Evolutionary conservation across 2,888 invertebrate genomes (phyloP), one percentile per base, ranked within the genome.

Genomic region (Gymnoscelis rufifasciata): DNA sequence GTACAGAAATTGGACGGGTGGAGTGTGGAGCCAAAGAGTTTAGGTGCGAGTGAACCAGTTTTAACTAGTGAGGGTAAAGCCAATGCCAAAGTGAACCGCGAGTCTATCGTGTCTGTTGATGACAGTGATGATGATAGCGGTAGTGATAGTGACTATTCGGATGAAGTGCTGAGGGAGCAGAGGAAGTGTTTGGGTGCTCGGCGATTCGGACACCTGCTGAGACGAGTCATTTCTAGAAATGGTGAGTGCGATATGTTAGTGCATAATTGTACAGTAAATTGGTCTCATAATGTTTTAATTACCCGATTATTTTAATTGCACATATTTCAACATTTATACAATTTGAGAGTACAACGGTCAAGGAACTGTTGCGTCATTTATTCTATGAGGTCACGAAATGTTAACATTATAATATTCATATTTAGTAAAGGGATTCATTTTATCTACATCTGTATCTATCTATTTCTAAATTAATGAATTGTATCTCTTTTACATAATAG

Each of bases 201-300:
- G 1, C 76, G 88, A 23, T 72, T 88, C 52, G 86, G 88, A 1
- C 84, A 88, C 51, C 51, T 88, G 67, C 69, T 88, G 40, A 68
- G 87, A 46, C 68, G 88, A 52, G 88, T 88, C 47, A 80, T 88
- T 57, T 88, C 88, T 61, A 76, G 86, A 74, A 87, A 86, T 62
- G 88, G 88, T 88, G 64, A 84, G 88, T 65, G 48, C 14, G 36
- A 30, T 33, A 38, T 19, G 7, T 35, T 12, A 6, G 13, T 35
- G 19, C 28, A 23, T 11, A 2, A 8, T 19, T 19, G 3, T 30
- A 30, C 31, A 14, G 14, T 8, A 10, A 3, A n/a, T n/a, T 19
- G 19, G 2, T 19, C 5, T 3, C 19, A 19, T 19, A 19, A 19
- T 5, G 5, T 19, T 5, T 3, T 19, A 5, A 19, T 19, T 19